These are phyloP conservation scores for Frankliniella fusca DNA, from an alignment of 2,888 invertebrate species.

Conservation along the genomic window DNA sequence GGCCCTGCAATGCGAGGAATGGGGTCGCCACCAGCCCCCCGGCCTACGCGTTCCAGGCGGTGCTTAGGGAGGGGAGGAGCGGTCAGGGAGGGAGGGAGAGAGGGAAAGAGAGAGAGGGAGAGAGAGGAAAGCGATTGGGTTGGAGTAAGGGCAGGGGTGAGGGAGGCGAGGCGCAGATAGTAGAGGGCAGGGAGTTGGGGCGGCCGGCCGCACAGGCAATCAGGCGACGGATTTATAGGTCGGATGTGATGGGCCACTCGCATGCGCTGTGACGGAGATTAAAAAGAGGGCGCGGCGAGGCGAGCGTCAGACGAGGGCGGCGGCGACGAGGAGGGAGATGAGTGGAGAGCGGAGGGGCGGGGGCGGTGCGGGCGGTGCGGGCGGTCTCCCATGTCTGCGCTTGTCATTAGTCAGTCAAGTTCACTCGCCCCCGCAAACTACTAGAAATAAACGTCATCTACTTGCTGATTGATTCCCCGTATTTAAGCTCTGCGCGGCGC, in stretches of 20 bases:
- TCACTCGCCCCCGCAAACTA: too few species aligned
- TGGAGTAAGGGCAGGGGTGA: background rate
- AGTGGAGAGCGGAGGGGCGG: background rate
- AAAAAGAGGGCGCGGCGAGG: slow-evolving; percentile 29
- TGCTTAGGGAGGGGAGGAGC: background rate
- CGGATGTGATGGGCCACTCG: background rate
- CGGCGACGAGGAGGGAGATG: slow-evolving; percentile 10
- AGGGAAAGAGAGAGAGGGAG: background rate
- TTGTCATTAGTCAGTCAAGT: too few species aligned
- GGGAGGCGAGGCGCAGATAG: background rate
- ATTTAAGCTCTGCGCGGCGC: too few species aligned
- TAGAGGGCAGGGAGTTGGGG: background rate
- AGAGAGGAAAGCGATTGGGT: background rate
- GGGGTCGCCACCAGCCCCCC: background rate
- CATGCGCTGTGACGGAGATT: slow-evolving; percentile 30
- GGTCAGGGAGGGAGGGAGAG: slow-evolving; percentile 17
- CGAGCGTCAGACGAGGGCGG: background rate
- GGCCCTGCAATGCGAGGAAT: slow-evolving; percentile 23
- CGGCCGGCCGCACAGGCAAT: background rate
- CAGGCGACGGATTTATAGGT: slow-evolving; percentile 1
- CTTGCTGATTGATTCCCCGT: too few species aligned
- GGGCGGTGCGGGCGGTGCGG: too few species aligned
- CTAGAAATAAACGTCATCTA: too few species aligned
- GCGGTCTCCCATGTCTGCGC: too few species aligned
- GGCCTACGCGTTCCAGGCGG: slow-evolving; percentile 6